phyloP scores from a whole-genome alignment of 2,113 vertebrate genomes.

The Gopherus flavomarginatus region DNA sequence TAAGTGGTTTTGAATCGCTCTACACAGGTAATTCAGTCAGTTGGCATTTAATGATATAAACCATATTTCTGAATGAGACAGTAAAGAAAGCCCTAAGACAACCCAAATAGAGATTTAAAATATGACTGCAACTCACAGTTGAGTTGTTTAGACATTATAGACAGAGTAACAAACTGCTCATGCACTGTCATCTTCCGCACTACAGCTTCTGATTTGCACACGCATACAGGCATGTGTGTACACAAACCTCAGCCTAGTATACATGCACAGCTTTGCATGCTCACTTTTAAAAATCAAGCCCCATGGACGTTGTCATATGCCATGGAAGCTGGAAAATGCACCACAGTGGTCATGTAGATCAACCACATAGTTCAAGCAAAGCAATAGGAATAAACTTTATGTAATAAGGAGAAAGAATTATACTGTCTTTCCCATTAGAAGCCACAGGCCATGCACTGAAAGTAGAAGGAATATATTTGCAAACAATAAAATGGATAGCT shows the following conservation, averaged over 20 bases:
- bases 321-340: no score
- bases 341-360: neutral
- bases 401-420: neutral
- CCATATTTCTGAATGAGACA: neutral
- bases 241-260: neutral
- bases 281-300: neutral
- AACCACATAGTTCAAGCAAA: neutral
- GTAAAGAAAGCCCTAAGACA: neutral
- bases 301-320: no score
- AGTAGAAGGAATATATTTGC: conserved; percentile 31
- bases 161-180: neutral
- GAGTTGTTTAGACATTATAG: neutral
- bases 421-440: neutral
- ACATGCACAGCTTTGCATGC: neutral
- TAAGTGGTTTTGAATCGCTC: neutral
- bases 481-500: conserved; percentile 8
- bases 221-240: neutral
- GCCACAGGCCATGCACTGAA: neutral
- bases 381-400: neutral
- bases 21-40: neutral
- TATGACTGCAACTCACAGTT: neutral
- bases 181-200: neutral
- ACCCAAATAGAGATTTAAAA: neutral
- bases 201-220: accelerated
- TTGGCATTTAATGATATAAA: neutral